Evolutionary conservation across 2,113 vertebrate species (phyloP).

Genomic region (Sceloporus undulatus): DNA sequence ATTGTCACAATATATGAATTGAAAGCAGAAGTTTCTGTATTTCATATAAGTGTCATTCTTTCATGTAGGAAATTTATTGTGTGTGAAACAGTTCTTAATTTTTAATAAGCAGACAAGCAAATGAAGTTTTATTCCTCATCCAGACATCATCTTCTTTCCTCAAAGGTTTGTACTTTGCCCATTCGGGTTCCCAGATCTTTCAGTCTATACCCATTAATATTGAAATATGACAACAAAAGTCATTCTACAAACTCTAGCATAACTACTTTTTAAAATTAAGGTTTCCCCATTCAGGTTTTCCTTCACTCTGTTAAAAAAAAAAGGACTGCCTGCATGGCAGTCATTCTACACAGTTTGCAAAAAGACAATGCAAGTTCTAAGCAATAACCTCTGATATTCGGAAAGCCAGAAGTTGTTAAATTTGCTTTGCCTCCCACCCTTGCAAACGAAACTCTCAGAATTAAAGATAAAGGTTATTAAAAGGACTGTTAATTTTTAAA

Average conservation of each 20-base stretch:
- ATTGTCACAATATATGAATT: background rate
- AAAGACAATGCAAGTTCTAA: constrained; percentile 2
- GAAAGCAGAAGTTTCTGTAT: background rate
- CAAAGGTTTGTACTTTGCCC: background rate
- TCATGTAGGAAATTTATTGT: background rate
- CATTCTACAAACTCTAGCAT: background rate
- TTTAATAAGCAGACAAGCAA: background rate
- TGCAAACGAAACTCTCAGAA: constrained; percentile 45
- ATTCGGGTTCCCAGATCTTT: constrained; percentile 5
- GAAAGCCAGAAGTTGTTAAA: constrained; percentile 41
- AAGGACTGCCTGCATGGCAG: background rate
- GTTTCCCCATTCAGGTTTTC: background rate
- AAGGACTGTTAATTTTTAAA: constrained; percentile 45
- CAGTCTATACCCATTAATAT: background rate
- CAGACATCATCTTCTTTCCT: background rate
- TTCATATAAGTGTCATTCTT: background rate
- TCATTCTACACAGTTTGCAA: background rate
- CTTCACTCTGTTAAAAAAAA: constrained; percentile 35
- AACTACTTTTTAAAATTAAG: background rate
- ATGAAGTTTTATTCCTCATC: background rate
- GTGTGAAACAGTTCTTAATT: background rate
- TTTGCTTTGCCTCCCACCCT: background rate
- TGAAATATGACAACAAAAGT: background rate
- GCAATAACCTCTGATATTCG: background rate
- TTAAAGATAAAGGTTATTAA: constrained; percentile 55